Evolutionary conservation across 2,888 invertebrate genomes (phyloP), one percentile per base, ranked within the genome.

Genomic region (Eledona agricola): DNA sequence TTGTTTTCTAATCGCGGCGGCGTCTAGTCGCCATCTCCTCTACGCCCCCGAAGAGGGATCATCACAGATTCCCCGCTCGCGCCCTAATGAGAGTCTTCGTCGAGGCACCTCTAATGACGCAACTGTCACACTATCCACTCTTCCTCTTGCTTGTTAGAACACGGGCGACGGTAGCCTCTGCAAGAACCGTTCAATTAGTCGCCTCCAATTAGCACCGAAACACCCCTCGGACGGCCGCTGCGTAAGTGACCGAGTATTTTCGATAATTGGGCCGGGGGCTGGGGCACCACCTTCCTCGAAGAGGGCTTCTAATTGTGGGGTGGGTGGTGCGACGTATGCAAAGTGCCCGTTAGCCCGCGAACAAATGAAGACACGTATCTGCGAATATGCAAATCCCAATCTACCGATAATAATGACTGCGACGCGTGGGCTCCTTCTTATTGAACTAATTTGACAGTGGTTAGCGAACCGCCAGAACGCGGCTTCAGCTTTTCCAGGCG

Each of bases 391-490:
- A 73, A 72, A 72, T 73, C 70, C 69, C 73, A 73, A 72, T 72
- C 71, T 70, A 66, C 67, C 72, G 72, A 75, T 74, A 70, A 73
- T 74, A 76, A 75, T 75, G 74, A 74, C 72, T 72, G 70, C 71
- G 74, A 77, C 72, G 77, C 77, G 78, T 78, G 78, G 77, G 76
- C 77, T 77, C 72, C 65, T 75, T 77, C 77, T 78, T 78, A 78
- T 78, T 78, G 78, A 77, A 78, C 78, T 77, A 78, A 78, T 78
- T 77, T 77, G 70, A 57, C 70, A 63, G 71, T 65, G 73, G 72
- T 74, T 74, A 70, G 68, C 59, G 67, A 64, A 65, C 66, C 67
- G 61, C 67, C 61, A 57, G 51, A 64, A 59, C 65, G 66, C 65
- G 63, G 65, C 67, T 67, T 66, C 65, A 67, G 70, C 66, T 69